Evolutionary conservation across 2,113 vertebrate genomes (phyloP), one percentile per base, ranked within the genome.

Genomic region (Cheirogaleus medius): DNA sequence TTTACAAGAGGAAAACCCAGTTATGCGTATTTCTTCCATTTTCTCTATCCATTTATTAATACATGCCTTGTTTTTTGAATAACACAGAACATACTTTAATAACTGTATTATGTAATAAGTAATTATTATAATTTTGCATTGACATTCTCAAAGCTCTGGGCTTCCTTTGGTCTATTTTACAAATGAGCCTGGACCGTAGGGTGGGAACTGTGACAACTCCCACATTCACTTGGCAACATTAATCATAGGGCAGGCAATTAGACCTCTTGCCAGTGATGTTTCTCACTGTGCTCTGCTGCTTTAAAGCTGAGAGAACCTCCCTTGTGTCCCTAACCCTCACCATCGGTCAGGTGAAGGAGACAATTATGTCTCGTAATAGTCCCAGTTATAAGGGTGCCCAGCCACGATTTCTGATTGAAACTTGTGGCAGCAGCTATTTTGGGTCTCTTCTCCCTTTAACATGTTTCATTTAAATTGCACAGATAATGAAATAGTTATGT

Each of bases 121-220:
- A 94, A 74, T 97, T 94, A 96, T 58, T 94, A 64, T 86, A 93
- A 97, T 91, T 95, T 97, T 87, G 78, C 12, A 58, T 37, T 78
- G 68, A 63, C 54, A 56, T 91, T 88, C 44, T 90, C 85, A 86
- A 94, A 95, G 66, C 47, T 27, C 49, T 90, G 76, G 68, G 14
- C 7, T 96, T 23, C 47, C 47, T 95, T 97, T 95, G 91, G 66
- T 94, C 86, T 94, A 6, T 82, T 95, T 95, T 88, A 73, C 73
- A 97, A 95, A 96, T 83, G 93, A 96, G 58, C 25, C 5, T 97
- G 85, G 44, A 64, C 58, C 54, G 82, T 44, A 73, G 71, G 81
- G 54, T 69, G 47, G 88, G 88, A 95, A 94, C 95, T 0, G 1
- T 94, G 91, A 74, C 90, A 95, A 90, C 49, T 77, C 76, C 91